Percentiles rank a stretch among this genome's conserved stretches.
These are phyloP conservation scores for Xanthia icteritia DNA, from an alignment of 2,888 invertebrate species.

Conservation along the genomic window DNA sequence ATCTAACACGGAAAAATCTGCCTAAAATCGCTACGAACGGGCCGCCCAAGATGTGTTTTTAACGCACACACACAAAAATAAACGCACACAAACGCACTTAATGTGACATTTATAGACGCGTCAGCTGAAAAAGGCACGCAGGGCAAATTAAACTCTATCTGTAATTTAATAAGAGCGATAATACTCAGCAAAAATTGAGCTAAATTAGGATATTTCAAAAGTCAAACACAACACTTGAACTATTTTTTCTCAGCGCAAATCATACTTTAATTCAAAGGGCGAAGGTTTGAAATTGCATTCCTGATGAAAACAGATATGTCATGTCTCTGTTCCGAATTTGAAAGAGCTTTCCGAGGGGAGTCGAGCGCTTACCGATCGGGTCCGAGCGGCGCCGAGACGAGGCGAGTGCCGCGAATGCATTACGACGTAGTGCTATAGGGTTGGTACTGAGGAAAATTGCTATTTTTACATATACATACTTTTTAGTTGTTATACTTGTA, in stretches of 20 bases:
- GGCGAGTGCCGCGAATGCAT: constrained; percentile 88
- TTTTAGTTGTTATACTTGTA: constrained; percentile 35
- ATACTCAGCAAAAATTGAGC: constrained; percentile 67
- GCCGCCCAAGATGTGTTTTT: constrained; percentile 86
- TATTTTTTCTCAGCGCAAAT: constrained; percentile 65
- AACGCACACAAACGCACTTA: constrained; percentile 74
- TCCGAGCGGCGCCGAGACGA: constrained; percentile 88
- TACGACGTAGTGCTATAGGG: constrained; percentile 85
- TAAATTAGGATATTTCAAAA: constrained; percentile 89
- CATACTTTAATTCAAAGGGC: constrained; percentile 53
- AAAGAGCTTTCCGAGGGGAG: constrained; percentile 86
- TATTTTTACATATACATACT: constrained; percentile 67
- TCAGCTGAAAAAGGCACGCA: constrained; percentile 84
- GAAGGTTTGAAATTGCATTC: constrained; percentile 70
- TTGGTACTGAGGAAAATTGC: constrained; percentile 73
- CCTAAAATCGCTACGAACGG: constrained; percentile 77
- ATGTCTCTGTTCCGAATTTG: constrained; percentile 86
- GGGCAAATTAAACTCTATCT: constrained; percentile 70
- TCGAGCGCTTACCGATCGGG: constrained; percentile 89
- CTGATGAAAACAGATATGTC: constrained; percentile 80
- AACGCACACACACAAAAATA: constrained; percentile 77
- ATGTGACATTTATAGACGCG: constrained; percentile 87
- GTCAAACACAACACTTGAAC: constrained; percentile 84
- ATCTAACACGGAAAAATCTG: constrained; percentile 78
- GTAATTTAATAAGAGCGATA: constrained; percentile 67